Evolutionary conservation across 2,888 invertebrate genomes (phyloP).

Genomic region (Lepeophtheirus nordmannii): DNA sequence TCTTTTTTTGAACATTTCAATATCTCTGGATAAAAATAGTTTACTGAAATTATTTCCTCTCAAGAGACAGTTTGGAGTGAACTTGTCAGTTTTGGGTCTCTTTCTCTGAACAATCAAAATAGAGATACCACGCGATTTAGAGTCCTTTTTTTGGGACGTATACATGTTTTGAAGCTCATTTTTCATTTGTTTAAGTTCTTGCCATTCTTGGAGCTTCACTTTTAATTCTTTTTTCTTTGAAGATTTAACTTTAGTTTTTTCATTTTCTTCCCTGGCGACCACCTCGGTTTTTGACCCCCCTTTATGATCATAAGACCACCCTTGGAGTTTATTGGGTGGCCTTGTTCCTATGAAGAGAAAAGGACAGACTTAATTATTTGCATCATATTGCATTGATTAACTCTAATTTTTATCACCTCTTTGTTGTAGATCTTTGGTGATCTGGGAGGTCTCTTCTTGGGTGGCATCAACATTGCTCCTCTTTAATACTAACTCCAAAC

Average conservation of each 20-base stretch:
- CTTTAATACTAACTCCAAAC: background rate
- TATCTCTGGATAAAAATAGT: background rate
- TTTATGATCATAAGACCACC: background rate
- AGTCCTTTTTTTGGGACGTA: background rate
- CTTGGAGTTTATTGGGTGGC: background rate
- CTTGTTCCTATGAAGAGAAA: background rate
- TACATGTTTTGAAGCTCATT: background rate
- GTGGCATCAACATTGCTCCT: background rate
- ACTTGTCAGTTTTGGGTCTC: background rate
- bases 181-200: background rate
- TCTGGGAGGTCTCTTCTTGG: constrained; percentile 4
- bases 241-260: background rate
- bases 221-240: background rate
- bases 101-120: background rate
- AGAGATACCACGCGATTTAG: background rate
- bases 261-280: background rate
- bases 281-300: background rate
- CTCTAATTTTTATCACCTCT: background rate
- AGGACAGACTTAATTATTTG: background rate
- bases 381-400: background rate
- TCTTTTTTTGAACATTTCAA: background rate
- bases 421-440: background rate
- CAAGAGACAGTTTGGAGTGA: background rate
- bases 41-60: background rate
- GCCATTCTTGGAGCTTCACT: background rate